Evolutionary conservation across 2,113 vertebrate genomes (phyloP).

Genomic region (Apteryx owenii): DNA sequence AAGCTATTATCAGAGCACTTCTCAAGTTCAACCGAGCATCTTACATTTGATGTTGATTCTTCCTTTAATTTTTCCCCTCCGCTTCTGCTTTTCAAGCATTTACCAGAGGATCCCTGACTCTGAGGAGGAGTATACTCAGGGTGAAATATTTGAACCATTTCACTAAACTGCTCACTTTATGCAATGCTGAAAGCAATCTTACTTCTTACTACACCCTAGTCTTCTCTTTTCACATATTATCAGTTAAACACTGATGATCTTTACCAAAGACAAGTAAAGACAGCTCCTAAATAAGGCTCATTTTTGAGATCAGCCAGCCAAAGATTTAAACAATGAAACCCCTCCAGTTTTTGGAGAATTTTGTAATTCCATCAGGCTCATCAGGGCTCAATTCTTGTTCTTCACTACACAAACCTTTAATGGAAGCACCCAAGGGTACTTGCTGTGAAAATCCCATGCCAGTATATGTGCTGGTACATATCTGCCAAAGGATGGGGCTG

Average conservation of each 20-base stretch:
- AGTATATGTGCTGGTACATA: neutral
- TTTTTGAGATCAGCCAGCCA: neutral
- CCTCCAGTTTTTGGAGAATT: neutral
- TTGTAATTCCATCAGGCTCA: neutral
- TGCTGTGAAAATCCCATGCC: neutral
- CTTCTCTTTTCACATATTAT: neutral
- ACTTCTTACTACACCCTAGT: neutral
- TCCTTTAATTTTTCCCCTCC: neutral
- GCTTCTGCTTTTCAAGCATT: neutral
- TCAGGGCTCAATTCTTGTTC: neutral
- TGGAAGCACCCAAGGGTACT: neutral
- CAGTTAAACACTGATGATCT: neutral
- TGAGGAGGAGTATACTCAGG: neutral
- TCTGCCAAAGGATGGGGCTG: neutral
- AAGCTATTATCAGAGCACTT: slow-evolving; percentile 4
- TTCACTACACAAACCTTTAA: neutral
- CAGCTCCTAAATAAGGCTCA: neutral
- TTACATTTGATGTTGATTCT: neutral
- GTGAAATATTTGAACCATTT: neutral
- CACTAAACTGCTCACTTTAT: neutral
- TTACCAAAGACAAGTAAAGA: neutral
- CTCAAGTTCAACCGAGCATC: neutral
- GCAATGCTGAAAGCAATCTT: neutral
- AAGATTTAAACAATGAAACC: neutral
- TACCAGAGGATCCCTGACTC: neutral